Percentiles rank a stretch among this genome's conserved stretches.
Evolutionary conservation across 2,888 invertebrate species (phyloP).

Genomic region (Euphydryas editha): DNA sequence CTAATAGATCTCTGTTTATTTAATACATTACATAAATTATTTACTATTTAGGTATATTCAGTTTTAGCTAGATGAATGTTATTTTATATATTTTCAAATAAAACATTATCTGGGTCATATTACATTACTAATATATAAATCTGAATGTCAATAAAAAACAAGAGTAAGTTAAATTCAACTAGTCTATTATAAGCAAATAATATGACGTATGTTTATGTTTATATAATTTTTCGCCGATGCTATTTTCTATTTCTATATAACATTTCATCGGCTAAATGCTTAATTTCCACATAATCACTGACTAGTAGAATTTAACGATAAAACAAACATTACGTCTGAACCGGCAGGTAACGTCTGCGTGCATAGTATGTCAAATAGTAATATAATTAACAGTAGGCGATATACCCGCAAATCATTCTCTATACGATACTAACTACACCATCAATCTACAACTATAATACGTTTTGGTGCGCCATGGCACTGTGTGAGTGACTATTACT

Average conservation of each 20-base stretch:
- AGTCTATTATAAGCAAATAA: neutral
- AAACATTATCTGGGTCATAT: conserved; percentile 18
- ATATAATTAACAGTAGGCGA: conserved; percentile 19
- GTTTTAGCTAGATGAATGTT: conserved; percentile 8
- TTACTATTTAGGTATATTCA: conserved; percentile 14
- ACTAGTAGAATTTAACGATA: conserved; percentile 14
- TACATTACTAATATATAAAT: conserved; percentile 16
- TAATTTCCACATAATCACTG: conserved; percentile 7
- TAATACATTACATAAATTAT: conserved; percentile 12
- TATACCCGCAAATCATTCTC: conserved; percentile 24
- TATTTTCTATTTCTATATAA: conserved; percentile 1
- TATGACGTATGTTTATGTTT: neutral
- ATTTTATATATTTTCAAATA: conserved; percentile 18
- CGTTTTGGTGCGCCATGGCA: conserved; percentile 69
- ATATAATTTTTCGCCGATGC: neutral
- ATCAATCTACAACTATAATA: conserved; percentile 50
- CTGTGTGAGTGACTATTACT: conserved; percentile 46
- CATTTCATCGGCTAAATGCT: conserved; percentile 1
- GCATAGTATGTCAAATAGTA: neutral
- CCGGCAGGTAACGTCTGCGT: conserved; percentile 24
- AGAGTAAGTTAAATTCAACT: conserved; percentile 13
- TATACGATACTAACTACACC: conserved; percentile 28
- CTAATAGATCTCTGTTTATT: conserved; percentile 3
- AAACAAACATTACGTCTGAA: conserved; percentile 10
- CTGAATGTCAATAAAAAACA: conserved; percentile 12